A percentile compares a stretch with the other conserved stretches of the same genome.
These are phyloP conservation scores for Prinia subflava DNA, from an alignment of 2,113 vertebrate species.

Conservation along the genomic window DNA sequence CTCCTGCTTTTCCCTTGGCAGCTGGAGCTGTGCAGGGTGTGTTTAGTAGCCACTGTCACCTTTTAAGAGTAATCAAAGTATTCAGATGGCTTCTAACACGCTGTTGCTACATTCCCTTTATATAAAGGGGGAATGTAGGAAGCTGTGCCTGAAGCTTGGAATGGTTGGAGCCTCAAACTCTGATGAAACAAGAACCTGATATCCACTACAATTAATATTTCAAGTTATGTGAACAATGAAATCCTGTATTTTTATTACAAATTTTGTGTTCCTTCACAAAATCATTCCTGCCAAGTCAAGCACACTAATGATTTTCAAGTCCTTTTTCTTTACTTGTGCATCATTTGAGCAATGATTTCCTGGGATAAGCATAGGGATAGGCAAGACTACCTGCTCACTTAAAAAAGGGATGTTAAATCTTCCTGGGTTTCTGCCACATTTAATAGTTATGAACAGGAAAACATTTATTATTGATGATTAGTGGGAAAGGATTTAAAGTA, in stretches of 20 bases:
- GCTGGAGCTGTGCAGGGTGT: background rate
- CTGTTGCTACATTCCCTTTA: background rate
- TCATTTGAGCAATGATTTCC: background rate
- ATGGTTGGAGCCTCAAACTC: background rate
- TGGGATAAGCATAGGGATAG: background rate
- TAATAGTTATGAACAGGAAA: background rate
- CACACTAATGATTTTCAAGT: background rate
- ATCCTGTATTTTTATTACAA: background rate
- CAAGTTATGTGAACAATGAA: background rate
- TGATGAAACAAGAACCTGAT: background rate
- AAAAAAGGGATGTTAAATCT: background rate
- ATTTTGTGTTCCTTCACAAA: background rate
- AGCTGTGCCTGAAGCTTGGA: background rate
- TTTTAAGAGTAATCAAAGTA: background rate
- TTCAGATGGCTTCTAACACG: background rate
- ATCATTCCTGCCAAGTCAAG: background rate
- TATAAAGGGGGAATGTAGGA: background rate
- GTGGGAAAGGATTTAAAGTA: background rate
- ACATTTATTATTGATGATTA: background rate
- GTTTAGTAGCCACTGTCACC: background rate
- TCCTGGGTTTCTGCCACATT: background rate
- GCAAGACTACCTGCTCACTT: background rate
- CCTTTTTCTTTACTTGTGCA: background rate
- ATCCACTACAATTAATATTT: background rate
- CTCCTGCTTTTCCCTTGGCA: rapidly evolving